phyloP scores from a whole-genome alignment of 1,140 invertebrate genomes.

The Hylaeus volcanicus region DNA sequence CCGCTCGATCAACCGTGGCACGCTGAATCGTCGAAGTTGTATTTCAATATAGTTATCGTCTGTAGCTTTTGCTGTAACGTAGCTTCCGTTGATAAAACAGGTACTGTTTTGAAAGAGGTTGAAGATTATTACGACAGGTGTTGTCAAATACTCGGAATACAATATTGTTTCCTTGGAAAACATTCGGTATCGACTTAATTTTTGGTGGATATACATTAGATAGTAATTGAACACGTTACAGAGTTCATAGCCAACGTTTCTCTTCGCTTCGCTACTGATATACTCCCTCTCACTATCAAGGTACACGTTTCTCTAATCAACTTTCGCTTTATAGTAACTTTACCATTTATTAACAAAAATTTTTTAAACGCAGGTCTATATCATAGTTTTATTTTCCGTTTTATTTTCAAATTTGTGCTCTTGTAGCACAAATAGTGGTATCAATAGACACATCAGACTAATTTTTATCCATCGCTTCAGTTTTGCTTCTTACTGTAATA shows the following conservation, averaged over 20 bases:
- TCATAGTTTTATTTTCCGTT: no score
- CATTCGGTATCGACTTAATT: constrained; percentile 15
- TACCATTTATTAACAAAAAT: no score
- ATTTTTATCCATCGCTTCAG: no score
- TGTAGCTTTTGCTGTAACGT: background rate
- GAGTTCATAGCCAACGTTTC: background rate
- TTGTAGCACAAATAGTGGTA: no score
- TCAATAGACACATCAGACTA: no score
- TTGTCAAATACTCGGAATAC: no score
- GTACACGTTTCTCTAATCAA: background rate
- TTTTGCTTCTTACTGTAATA: no score
- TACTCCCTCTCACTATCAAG: background rate
- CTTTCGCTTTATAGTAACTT: background rate
- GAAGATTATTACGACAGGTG: background rate
- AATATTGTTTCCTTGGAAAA: constrained; percentile 7
- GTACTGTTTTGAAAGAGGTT: background rate
- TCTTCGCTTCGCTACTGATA: background rate
- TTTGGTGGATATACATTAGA: background rate
- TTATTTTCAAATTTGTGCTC: no score
- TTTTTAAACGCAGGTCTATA: no score
- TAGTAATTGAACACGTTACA: background rate
- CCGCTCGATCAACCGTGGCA: no score
- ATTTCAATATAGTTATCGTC: background rate
- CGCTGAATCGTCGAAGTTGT: no score
- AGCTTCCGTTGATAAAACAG: background rate